Conservation (phyloP, 2,888 invertebrate species). For the Perizoma flavofasciatum region DNA sequence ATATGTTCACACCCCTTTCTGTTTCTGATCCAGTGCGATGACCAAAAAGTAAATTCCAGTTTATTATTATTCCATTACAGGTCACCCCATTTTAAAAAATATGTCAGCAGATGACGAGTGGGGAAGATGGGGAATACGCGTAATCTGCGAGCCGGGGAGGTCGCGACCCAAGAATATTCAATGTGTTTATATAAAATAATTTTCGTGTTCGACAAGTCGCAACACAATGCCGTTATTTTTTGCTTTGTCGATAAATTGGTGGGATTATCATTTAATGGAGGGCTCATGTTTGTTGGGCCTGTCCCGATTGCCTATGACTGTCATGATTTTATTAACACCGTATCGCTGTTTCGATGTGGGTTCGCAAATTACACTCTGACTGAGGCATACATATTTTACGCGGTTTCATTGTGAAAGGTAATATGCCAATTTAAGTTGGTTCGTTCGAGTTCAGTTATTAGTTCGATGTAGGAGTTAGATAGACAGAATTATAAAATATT, state of each 20-base stretch:
- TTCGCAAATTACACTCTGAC: constrained; percentile 59
- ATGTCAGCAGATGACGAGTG: constrained; percentile 80
- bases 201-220: constrained; percentile 82
- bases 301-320: constrained; percentile 79
- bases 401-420: constrained; percentile 66
- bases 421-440: constrained; percentile 65
- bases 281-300: constrained; percentile 81
- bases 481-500: constrained; percentile 67
- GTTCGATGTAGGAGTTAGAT: constrained; percentile 65
- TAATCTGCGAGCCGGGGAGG: constrained; percentile 69
- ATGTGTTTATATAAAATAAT: constrained; percentile 84
- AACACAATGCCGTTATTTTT: constrained; percentile 79
- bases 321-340: constrained; percentile 80
- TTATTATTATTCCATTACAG: constrained; percentile 84
- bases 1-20: constrained; percentile 83
- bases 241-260: constrained; percentile 80
- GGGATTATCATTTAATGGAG: constrained; percentile 84
- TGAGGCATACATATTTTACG: constrained; percentile 63
- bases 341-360: constrained; percentile 65
- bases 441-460: constrained; percentile 66
- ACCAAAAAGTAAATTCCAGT: constrained; percentile 83
- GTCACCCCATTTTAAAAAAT: constrained; percentile 82
- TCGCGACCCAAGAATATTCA: constrained; percentile 75
- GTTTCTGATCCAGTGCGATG: constrained; percentile 77
- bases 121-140: constrained; percentile 63